Conservation (phyloP, 1,140 invertebrate species). For the Orius insidiosus region DNA sequence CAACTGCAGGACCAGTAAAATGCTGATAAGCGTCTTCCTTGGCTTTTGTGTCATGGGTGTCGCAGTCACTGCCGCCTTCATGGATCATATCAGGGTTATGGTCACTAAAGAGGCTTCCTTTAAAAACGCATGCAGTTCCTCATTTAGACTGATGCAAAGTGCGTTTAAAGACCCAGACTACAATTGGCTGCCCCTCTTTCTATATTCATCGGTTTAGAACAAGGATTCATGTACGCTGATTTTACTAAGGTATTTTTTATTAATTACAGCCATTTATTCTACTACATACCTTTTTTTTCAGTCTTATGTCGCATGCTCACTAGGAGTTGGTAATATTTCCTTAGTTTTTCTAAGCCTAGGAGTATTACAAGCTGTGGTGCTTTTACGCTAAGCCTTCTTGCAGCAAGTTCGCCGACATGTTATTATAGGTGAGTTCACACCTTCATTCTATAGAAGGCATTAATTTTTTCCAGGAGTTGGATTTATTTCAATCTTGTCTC, state of each 20-base stretch:
- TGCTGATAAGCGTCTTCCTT: slow-evolving; percentile 34
- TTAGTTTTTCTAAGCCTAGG: slow-evolving; percentile 44
- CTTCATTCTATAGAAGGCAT: too few species aligned
- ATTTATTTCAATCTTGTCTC: slow-evolving; percentile 46
- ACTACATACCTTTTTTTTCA: slow-evolving; percentile 24
- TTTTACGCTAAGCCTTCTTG: slow-evolving; percentile 45
- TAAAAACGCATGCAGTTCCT: slow-evolving; percentile 12
- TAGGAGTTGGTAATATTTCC: slow-evolving; percentile 43
- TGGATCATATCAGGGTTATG: slow-evolving; percentile 29
- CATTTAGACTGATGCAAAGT: slow-evolving; percentile 25
- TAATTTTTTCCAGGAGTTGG: slow-evolving; percentile 35
- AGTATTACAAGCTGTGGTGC: slow-evolving; percentile 42
- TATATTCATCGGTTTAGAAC: slow-evolving; percentile 51
- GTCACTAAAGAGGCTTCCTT: slow-evolving; percentile 27
- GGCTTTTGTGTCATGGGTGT: slow-evolving; percentile 33
- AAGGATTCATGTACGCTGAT: slow-evolving; percentile 53
- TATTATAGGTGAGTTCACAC: slow-evolving; percentile 34
- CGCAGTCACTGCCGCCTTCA: slow-evolving; percentile 31
- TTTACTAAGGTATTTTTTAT: slow-evolving; percentile 39
- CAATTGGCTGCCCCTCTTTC: slow-evolving; percentile 43
- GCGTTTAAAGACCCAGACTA: slow-evolving; percentile 34
- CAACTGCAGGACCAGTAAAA: slow-evolving; percentile 27
- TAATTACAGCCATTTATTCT: neutral
- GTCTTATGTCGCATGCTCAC: slow-evolving; percentile 42
- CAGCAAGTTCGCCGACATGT: slow-evolving; percentile 42